Evolutionary conservation across 2,888 invertebrate genomes (phyloP).

Genomic region (Hyposoter didymator): DNA sequence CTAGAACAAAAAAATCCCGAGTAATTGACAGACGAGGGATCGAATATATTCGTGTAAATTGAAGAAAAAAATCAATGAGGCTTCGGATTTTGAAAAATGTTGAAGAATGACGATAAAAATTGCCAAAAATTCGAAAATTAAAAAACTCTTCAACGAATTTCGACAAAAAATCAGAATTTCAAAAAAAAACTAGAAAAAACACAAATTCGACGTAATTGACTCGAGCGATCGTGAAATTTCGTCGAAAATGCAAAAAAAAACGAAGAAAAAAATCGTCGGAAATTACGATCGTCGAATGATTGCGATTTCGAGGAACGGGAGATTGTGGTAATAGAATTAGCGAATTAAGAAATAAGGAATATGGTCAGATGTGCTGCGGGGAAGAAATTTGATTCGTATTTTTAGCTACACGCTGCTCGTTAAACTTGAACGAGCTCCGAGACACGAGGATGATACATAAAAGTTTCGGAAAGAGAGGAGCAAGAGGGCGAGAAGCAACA

Average conservation of each 20-base stretch:
- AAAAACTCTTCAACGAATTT: too few species aligned
- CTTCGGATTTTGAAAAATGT: too few species aligned
- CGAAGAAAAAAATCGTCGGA: background rate
- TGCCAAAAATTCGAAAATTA: background rate
- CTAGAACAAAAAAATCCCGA: background rate
- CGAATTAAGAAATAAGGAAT: background rate
- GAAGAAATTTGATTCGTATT: conserved; percentile 24
- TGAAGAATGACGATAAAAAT: too few species aligned
- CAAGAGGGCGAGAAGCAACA: background rate
- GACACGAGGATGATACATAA: background rate
- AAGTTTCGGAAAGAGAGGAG: background rate
- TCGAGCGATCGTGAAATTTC: background rate
- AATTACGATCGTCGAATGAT: background rate
- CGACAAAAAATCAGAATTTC: too few species aligned
- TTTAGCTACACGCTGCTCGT: conserved; percentile 12
- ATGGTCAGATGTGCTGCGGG: background rate
- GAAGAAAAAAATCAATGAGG: too few species aligned
- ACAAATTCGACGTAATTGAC: background rate
- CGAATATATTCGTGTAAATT: too few species aligned
- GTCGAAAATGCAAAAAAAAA: background rate
- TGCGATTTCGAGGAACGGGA: background rate
- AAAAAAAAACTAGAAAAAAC: too few species aligned
- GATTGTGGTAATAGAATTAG: background rate
- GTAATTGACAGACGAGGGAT: background rate
- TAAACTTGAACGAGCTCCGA: conserved; percentile 6